Conservation (phyloP, 2,113 vertebrate species). For the Stegastes partitus region DNA sequence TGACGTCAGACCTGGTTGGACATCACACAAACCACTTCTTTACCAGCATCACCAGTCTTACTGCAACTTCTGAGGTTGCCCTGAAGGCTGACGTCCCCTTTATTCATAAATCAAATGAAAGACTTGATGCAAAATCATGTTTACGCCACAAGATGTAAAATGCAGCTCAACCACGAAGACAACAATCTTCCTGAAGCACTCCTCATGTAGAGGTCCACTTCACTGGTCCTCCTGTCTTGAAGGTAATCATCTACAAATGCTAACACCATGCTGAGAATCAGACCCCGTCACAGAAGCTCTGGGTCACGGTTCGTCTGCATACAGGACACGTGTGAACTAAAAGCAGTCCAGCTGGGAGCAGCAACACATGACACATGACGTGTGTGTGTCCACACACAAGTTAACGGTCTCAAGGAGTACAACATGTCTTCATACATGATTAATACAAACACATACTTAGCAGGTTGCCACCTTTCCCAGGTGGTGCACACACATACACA, state of each 20-base stretch:
- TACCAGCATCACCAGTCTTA: too few relatives aligned
- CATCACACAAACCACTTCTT: too few relatives aligned
- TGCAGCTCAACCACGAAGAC: too few relatives aligned
- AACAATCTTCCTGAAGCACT: too few relatives aligned
- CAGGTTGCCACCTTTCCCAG: slow-evolving; percentile 57
- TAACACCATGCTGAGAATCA: background rate
- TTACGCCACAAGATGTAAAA: too few relatives aligned
- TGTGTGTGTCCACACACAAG: slow-evolving; percentile 5
- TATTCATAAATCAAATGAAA: background rate
- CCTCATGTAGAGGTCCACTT: too few relatives aligned
- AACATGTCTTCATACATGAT: slow-evolving; percentile 51
- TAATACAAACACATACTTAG: slow-evolving; percentile 63
- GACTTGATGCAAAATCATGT: background rate
- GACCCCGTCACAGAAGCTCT: background rate
- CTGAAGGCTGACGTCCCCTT: too few relatives aligned
- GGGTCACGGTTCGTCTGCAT: background rate
- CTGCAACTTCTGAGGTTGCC: too few relatives aligned
- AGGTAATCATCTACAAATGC: too few relatives aligned
- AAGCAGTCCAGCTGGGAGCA: slow-evolving; percentile 26
- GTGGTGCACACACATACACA: slow-evolving; percentile 27
- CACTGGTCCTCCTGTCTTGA: too few relatives aligned
- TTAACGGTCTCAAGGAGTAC: slow-evolving; percentile 46
- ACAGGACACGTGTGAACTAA: slow-evolving; percentile 34
- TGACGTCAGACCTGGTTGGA: too few relatives aligned
- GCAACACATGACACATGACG: slow-evolving; percentile 22